These are phyloP conservation scores for Lycodopsis pacificus DNA, from an alignment of 2,797 vertebrate genomes.

Conservation along the genomic window DNA sequence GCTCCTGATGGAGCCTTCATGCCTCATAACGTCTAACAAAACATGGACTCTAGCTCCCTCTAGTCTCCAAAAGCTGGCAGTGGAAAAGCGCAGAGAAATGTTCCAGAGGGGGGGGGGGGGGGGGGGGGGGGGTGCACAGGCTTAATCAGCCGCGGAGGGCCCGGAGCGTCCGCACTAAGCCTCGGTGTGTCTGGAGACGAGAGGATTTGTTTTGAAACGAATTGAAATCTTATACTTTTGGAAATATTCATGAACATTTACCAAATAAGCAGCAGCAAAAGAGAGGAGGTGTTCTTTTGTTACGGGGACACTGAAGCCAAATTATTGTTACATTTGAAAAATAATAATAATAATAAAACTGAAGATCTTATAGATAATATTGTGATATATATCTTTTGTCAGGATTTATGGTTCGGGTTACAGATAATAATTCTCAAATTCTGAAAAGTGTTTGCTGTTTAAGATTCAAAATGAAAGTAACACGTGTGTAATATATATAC, in stretches of 20 bases:
- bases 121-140: background rate
- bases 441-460: background rate
- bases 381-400: background rate
- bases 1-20: background rate
- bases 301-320: background rate
- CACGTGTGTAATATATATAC: too few relatives aligned
- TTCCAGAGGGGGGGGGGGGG: too few relatives aligned
- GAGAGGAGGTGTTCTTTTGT: background rate
- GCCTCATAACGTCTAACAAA: background rate
- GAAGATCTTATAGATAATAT: background rate
- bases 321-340: background rate
- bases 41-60: slow-evolving; percentile 61
- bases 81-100: background rate
- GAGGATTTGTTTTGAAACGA: background rate
- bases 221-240: background rate
- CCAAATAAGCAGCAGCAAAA: background rate
- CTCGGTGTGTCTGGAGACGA: fast-evolving
- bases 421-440: background rate
- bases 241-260: background rate
- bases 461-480: background rate
- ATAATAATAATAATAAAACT: background rate
- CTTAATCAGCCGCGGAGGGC: slow-evolving; percentile 13
- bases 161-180: background rate
- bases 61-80: slow-evolving; percentile 9
- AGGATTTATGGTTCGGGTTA: background rate